These are phyloP conservation scores for Meloidogyne floridensis DNA, from an alignment of 1,140 invertebrate genomes.

Conservation along the genomic window DNA sequence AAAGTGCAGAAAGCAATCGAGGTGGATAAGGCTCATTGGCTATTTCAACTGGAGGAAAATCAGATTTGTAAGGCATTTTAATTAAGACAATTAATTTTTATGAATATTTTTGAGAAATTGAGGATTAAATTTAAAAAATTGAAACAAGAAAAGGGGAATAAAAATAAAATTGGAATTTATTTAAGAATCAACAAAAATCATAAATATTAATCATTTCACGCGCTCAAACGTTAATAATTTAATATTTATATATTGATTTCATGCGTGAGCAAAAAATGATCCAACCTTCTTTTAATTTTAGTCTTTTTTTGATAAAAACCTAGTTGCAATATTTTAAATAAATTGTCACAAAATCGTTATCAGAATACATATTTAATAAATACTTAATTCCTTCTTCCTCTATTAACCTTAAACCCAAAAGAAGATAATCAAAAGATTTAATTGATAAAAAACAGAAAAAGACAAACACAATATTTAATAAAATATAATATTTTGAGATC, in stretches of 20 bases:
- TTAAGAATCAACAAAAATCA: too few species aligned
- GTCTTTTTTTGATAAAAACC: not conserved
- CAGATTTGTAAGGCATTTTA: constrained; percentile 43
- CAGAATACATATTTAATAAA: not conserved
- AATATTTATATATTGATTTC: not conserved
- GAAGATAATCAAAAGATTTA: not conserved
- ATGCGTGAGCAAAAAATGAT: not conserved
- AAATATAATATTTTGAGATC: not conserved
- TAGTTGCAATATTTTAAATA: too few species aligned
- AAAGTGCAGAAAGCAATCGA: constrained; percentile 30
- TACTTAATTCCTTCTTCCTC: not conserved
- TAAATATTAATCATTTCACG: not conserved
- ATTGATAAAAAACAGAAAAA: not conserved
- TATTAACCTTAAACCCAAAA: not conserved
- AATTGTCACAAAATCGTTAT: not conserved
- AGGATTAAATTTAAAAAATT: not conserved
- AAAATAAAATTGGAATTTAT: too few species aligned
- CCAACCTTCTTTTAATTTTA: not conserved
- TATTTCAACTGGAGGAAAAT: constrained; percentile 38
- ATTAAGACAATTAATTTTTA: too few species aligned
- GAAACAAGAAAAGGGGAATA: not conserved
- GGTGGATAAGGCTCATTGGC: constrained; percentile 31
- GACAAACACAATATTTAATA: not conserved
- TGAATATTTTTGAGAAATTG: not conserved
- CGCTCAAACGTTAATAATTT: not conserved